These are phyloP conservation scores for Amphipyra berbera DNA, from an alignment of 2,888 invertebrate species.

Conservation along the genomic window DNA sequence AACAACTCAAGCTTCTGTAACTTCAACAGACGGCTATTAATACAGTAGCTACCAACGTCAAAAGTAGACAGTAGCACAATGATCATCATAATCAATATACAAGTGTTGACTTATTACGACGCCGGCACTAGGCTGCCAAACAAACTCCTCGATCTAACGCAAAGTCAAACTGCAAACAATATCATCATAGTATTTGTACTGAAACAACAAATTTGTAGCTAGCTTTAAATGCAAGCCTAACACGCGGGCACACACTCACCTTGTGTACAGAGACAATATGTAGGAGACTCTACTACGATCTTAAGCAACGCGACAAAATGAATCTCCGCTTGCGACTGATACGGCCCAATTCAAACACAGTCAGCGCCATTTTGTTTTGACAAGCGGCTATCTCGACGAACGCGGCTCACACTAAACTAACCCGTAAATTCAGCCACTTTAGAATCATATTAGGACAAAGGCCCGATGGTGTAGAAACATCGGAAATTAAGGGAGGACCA, in stretches of 20 bases:
- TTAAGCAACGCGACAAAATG: constrained; percentile 90
- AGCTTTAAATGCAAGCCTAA: constrained; percentile 89
- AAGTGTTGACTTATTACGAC: constrained; percentile 79
- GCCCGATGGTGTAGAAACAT: constrained; percentile 80
- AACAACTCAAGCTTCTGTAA: not conserved
- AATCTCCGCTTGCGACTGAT: constrained; percentile 89
- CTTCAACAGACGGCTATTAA: constrained; percentile 11
- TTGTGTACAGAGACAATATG: constrained; percentile 89
- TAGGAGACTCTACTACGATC: constrained; percentile 86
- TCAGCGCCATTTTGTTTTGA: constrained; percentile 90
- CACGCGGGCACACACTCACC: constrained; percentile 86
- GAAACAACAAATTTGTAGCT: constrained; percentile 89
- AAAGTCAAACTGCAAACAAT: constrained; percentile 88
- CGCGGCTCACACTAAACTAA: constrained; percentile 65
- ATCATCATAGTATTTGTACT: constrained; percentile 89
- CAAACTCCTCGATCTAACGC: constrained; percentile 87
- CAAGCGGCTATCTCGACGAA: constrained; percentile 83
- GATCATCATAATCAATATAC: constrained; percentile 82
- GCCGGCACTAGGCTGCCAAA: constrained; percentile 75
- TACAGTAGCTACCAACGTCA: constrained; percentile 25
- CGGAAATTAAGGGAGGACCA: constrained; percentile 90
- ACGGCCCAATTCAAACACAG: constrained; percentile 89
- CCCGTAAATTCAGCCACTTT: constrained; percentile 67
- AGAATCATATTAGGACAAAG: constrained; percentile 69
- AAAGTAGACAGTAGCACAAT: constrained; percentile 62